Conservation (phyloP, 2,113 vertebrate species). For the Neopipo cinnamomea region DNA sequence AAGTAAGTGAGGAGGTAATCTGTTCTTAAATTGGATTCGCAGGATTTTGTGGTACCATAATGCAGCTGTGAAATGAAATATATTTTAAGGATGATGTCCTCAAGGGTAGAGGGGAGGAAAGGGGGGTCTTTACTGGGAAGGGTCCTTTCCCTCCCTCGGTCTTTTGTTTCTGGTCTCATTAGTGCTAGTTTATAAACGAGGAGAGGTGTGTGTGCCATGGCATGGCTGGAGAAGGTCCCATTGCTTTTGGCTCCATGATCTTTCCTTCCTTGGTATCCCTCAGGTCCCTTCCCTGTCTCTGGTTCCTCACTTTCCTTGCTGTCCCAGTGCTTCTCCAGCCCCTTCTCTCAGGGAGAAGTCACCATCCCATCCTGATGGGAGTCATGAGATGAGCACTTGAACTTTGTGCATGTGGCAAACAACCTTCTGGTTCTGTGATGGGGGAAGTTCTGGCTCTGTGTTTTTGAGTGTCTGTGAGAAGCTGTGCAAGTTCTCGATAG, state of each 20-base stretch:
- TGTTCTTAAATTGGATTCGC: slow-evolving; percentile 89
- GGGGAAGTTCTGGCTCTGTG: not conserved
- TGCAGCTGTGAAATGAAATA: slow-evolving; percentile 87
- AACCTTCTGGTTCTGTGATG: not conserved
- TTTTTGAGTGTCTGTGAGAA: not conserved
- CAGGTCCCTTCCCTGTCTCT: not conserved
- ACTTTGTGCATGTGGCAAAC: not conserved
- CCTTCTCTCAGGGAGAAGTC: not conserved
- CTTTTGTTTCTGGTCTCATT: not conserved
- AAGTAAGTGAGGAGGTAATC: slow-evolving; percentile 90
- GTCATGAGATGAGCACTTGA: rapidly evolving
- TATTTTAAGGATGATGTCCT: slow-evolving; percentile 83
- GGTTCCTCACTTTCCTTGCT: not conserved
- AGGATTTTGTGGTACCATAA: slow-evolving; percentile 87
- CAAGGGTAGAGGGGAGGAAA: slow-evolving; percentile 69
- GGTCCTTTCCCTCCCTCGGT: not conserved
- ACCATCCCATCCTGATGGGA: not conserved
- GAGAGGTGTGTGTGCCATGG: not conserved
- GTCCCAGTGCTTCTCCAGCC: rapidly evolving
- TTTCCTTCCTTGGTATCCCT: not conserved
- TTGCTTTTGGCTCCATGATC: not conserved
- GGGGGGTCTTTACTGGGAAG: not conserved
- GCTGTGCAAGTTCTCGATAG: not conserved
- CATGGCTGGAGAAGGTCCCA: not conserved
- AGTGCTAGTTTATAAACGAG: not conserved